These are phyloP conservation scores for Bujurquina vittata DNA, from an alignment of 2,113 vertebrate genomes.

Conservation along the genomic window DNA sequence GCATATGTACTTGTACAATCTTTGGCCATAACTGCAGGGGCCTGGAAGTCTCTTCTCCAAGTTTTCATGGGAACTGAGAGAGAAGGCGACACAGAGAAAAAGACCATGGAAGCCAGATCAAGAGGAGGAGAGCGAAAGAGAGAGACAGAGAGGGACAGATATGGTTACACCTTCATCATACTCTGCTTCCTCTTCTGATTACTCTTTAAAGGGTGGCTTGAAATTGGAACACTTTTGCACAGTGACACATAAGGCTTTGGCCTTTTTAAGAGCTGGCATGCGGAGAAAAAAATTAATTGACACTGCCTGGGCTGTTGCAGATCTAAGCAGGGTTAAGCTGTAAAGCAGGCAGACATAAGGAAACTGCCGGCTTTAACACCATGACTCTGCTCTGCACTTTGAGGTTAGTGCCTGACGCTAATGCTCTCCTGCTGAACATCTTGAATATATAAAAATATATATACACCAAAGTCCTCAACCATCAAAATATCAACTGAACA, in stretches of 20 bases:
- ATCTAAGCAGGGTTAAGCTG: slow-evolving; percentile 70
- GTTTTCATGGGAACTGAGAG: slow-evolving; percentile 22
- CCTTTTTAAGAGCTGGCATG: slow-evolving; percentile 49
- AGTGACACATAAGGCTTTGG: slow-evolving; percentile 58
- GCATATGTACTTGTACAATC: slow-evolving; percentile 5
- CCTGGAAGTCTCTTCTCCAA: not conserved
- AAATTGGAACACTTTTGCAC: slow-evolving; percentile 65
- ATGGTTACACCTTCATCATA: slow-evolving; percentile 65
- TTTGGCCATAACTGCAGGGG: not conserved
- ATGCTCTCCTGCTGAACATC: slow-evolving; percentile 58
- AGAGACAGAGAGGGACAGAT: slow-evolving; percentile 27
- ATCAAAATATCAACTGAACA: not conserved
- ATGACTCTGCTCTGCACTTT: slow-evolving; percentile 44
- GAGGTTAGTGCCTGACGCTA: slow-evolving; percentile 42
- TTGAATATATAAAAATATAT: slow-evolving; percentile 8
- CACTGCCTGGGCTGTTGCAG: slow-evolving; percentile 54
- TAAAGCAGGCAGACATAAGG: slow-evolving; percentile 68
- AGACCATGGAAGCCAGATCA: not conserved
- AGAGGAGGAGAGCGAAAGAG: slow-evolving; percentile 9
- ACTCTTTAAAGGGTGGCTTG: slow-evolving; percentile 66
- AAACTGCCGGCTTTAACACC: slow-evolving; percentile 49
- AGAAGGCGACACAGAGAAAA: not conserved
- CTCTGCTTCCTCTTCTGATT: slow-evolving; percentile 65
- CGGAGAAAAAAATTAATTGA: slow-evolving; percentile 44
- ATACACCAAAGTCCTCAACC: not conserved